Conservation (phyloP, 2,113 vertebrate species). For the Gymnorhina tibicen region DNA sequence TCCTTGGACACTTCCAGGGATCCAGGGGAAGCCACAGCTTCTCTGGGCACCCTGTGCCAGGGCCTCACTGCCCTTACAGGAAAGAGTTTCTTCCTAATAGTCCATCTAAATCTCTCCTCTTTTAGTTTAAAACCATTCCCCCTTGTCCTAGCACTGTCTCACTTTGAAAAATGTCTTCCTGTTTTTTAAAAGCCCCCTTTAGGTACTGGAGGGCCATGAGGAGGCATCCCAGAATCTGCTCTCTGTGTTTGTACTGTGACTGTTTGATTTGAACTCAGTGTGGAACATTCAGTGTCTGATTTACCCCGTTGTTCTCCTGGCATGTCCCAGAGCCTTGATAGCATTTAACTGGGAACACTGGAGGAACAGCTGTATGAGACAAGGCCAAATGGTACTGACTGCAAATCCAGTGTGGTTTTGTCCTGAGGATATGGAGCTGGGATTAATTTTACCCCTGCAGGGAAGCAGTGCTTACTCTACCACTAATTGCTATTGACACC, state of each 20-base stretch:
- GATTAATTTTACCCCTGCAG: background rate
- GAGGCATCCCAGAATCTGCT: background rate
- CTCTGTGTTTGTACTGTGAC: background rate
- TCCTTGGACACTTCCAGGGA: background rate
- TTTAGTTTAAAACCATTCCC: background rate
- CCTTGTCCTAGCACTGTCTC: background rate
- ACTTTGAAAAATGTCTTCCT: background rate
- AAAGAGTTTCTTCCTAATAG: background rate
- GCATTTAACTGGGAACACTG: background rate
- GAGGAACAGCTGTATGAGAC: background rate
- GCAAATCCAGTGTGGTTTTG: background rate
- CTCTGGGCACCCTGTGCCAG: background rate
- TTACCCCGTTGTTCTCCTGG: background rate
- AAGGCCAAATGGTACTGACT: background rate
- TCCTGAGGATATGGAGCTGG: background rate
- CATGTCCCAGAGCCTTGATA: background rate
- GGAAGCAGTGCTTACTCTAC: background rate
- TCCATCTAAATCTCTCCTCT: background rate
- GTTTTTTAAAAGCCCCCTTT: background rate
- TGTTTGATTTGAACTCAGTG: background rate
- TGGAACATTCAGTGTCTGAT: background rate
- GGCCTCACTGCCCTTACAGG: fast-evolving
- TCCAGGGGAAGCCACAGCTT: background rate
- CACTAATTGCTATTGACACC: background rate
- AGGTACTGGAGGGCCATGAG: background rate